phyloP scores from a whole-genome alignment of 2,113 vertebrate species.

The Acrocephalus kingi region DNA sequence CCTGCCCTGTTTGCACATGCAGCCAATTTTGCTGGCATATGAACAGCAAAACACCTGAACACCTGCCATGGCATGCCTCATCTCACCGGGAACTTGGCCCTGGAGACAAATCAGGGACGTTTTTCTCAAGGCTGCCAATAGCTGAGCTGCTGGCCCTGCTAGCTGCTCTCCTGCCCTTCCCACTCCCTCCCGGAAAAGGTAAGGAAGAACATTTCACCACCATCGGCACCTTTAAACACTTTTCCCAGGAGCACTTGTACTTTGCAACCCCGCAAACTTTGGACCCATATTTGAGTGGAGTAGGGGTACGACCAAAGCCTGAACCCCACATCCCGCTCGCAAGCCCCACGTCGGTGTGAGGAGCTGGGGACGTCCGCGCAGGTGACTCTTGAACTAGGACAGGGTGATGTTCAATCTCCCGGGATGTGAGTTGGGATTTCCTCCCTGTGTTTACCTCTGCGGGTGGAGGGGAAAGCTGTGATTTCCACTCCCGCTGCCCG shows the following conservation, averaged over 20 bases:
- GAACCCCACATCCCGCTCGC: fast-evolving
- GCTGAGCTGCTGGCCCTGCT: neutral
- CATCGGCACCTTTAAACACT: neutral
- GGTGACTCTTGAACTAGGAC: neutral
- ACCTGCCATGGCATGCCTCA: fast-evolving
- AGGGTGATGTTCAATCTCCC: neutral
- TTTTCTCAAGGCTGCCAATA: neutral
- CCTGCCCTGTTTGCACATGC: fast-evolving
- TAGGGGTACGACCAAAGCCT: neutral
- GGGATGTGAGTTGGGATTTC: neutral
- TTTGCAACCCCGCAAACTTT: neutral
- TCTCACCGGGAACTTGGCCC: fast-evolving
- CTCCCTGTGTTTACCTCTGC: neutral
- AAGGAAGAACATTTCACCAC: neutral
- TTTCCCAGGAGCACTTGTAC: neutral
- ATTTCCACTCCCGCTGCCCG: neutral
- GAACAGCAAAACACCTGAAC: neutral
- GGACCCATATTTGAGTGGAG: fast-evolving
- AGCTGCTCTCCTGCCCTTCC: neutral
- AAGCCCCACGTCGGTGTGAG: fast-evolving
- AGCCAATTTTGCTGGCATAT: fast-evolving
- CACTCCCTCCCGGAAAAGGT: neutral
- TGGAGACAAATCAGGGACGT: neutral
- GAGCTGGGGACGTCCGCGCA: fast-evolving
- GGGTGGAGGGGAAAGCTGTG: neutral